Conservation (phyloP, 2,888 invertebrate species). For the Laothoe populi region DNA sequence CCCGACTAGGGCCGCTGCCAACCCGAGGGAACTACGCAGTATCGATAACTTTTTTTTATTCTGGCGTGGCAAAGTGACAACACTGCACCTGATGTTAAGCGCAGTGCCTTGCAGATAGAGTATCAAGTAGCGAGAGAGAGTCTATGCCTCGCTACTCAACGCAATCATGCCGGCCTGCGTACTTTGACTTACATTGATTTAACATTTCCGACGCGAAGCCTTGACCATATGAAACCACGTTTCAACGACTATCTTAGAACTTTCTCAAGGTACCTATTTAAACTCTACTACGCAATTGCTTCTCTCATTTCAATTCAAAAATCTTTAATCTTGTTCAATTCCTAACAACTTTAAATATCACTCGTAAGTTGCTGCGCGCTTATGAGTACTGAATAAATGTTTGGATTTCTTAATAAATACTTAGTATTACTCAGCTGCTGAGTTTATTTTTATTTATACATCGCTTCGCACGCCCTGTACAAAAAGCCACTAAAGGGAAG, state of each 20-base stretch:
- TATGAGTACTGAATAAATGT: not conserved
- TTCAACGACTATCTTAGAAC: not conserved
- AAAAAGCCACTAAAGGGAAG: too few species aligned
- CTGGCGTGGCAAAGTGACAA: too few species aligned
- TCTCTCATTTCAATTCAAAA: not conserved
- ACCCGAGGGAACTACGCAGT: slow-evolving; percentile 5
- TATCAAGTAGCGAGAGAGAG: too few species aligned
- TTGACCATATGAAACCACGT: not conserved
- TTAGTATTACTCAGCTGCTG: slow-evolving; percentile 1
- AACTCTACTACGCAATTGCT: not conserved
- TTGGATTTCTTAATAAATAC: not conserved
- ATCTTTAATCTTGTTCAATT: too few species aligned
- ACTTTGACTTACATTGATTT: not conserved
- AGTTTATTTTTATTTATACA: too few species aligned
- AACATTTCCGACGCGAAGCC: not conserved
- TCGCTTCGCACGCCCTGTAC: too few species aligned
- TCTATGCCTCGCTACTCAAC: too few species aligned
- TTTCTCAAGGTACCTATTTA: not conserved
- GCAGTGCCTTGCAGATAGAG: too few species aligned
- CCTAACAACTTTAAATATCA: too few species aligned
- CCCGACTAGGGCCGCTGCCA: slow-evolving; percentile 24
- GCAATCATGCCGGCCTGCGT: too few species aligned
- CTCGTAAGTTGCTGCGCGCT: too few species aligned
- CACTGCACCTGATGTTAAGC: too few species aligned
- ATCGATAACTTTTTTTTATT: slow-evolving; percentile 22